Percentiles rank a stretch among this genome's conserved stretches.
Conservation (phyloP, 1,140 invertebrate genomes). For the Dreissena rostriformis region DNA sequence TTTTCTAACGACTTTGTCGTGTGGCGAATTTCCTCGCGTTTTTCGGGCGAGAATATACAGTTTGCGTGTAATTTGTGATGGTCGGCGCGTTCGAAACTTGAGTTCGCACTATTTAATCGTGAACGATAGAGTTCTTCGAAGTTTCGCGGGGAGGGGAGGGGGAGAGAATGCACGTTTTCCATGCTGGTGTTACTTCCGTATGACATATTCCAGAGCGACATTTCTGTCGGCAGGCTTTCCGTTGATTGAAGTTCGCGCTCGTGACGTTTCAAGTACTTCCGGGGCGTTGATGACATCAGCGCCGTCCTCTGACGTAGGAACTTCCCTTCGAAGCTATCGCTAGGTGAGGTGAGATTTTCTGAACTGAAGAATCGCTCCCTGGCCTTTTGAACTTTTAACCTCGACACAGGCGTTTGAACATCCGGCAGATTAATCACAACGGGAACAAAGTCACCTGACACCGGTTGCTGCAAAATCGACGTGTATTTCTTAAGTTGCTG, state of each 20-base stretch:
- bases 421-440: constrained; percentile 43
- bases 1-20: constrained; percentile 75
- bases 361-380: constrained; percentile 72
- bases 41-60: constrained; percentile 74
- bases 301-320: constrained; percentile 67
- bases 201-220: constrained; percentile 14
- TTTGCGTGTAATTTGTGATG: constrained; percentile 71
- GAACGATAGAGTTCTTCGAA: constrained; percentile 48
- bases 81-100: constrained; percentile 62
- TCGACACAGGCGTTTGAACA: constrained; percentile 44
- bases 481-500: constrained; percentile 55
- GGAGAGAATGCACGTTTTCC: constrained; percentile 39
- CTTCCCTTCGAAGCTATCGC: constrained; percentile 52
- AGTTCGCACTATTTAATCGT: constrained; percentile 50
- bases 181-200: constrained; percentile 43
- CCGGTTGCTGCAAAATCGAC: constrained; percentile 60
- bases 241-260: constrained; percentile 61
- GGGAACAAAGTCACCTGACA: constrained; percentile 45
- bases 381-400: constrained; percentile 69
- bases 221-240: constrained; percentile 38
- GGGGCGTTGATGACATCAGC: constrained; percentile 45
- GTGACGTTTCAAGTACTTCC: constrained; percentile 54
- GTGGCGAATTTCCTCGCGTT: constrained; percentile 68
- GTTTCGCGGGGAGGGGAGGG: constrained; percentile 41
- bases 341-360: constrained; percentile 62